A percentile compares a stretch with the other conserved stretches of the same genome.
Evolutionary conservation across 1,140 invertebrate species (phyloP).

Genomic region (Harpegnathos saltator): DNA sequence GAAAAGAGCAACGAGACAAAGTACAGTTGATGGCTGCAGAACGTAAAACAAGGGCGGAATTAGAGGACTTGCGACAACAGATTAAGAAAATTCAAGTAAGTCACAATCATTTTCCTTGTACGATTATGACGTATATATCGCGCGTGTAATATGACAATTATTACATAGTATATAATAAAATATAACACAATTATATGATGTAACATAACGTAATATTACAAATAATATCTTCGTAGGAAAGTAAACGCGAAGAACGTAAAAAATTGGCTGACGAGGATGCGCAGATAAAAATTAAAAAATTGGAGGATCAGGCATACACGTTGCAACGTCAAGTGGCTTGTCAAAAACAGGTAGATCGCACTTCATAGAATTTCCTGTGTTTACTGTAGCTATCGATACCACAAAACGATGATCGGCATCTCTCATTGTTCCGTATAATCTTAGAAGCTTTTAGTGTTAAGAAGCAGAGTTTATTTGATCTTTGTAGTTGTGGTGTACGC

Average conservation of each 20-base stretch:
- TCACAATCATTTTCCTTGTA: background rate
- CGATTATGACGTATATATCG: background rate
- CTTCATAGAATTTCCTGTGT: conserved; percentile 68
- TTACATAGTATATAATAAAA: background rate
- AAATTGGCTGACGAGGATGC: conserved; percentile 98
- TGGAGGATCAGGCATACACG: conserved; percentile 96
- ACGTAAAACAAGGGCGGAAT: conserved; percentile 94
- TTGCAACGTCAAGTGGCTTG: conserved; percentile 93
- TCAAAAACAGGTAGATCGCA: conserved; percentile 92
- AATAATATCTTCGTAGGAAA: conserved; percentile 88
- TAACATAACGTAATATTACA: background rate
- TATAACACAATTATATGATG: background rate
- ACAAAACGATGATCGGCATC: conserved; percentile 9
- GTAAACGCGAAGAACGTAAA: conserved; percentile 95
- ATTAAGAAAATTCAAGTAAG: conserved; percentile 92
- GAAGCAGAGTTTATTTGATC: conserved; percentile 20
- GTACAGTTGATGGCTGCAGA: conserved; percentile 98
- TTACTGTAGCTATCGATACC: background rate
- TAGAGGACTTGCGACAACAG: conserved; percentile 95
- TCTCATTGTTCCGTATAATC: background rate
- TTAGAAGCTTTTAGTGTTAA: background rate
- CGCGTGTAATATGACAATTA: too few species aligned
- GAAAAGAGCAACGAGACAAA: conserved; percentile 98
- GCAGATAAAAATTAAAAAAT: conserved; percentile 96
- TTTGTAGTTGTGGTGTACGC: conserved; percentile 60